phyloP scores from a whole-genome alignment of 2,888 invertebrate genomes.

The Polydrusus cervinus region DNA sequence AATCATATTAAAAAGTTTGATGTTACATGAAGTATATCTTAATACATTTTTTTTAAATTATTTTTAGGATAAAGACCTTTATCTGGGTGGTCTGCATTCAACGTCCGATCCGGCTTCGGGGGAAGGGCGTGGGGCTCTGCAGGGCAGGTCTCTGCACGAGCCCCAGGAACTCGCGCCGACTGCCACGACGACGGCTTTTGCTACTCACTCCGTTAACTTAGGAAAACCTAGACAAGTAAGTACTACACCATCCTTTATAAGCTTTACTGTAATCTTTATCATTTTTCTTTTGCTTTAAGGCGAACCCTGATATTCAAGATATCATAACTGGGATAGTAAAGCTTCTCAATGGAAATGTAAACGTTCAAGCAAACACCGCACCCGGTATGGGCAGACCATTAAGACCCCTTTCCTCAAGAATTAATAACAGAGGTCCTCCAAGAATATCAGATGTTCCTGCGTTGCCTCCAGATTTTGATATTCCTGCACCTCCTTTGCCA shows the following conservation, averaged over 20 bases:
- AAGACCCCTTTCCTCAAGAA: conserved; percentile 83
- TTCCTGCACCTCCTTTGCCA: conserved; percentile 72
- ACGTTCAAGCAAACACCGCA: conserved; percentile 83
- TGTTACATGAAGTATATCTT: too few relatives aligned
- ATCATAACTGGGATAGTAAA: conserved; percentile 93
- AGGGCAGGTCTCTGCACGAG: conserved; percentile 80
- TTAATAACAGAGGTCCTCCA: conserved; percentile 93
- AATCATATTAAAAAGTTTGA: too few relatives aligned
- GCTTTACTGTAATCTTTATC: too few relatives aligned
- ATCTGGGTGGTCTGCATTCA: conserved; percentile 61
- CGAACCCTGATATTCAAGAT: conserved; percentile 88
- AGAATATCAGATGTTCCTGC: conserved; percentile 86
- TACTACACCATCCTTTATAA: too few relatives aligned
- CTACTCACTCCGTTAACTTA: conserved; percentile 69
- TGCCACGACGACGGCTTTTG: conserved; percentile 73
- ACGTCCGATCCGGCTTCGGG: conserved; percentile 74
- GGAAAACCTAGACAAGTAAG: conserved; percentile 50
- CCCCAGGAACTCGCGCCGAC: conserved; percentile 75
- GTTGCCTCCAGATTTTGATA: conserved; percentile 80
- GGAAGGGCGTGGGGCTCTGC: conserved; percentile 85
- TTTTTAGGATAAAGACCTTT: conserved; percentile 68
- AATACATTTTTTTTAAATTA: too few relatives aligned
- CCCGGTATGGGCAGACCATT: conserved; percentile 75
- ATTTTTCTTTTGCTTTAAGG: conserved; percentile 64
- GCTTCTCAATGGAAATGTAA: conserved; percentile 90